phyloP scores from a whole-genome alignment of 2,888 invertebrate genomes.

The Slavum lentiscoides region DNA sequence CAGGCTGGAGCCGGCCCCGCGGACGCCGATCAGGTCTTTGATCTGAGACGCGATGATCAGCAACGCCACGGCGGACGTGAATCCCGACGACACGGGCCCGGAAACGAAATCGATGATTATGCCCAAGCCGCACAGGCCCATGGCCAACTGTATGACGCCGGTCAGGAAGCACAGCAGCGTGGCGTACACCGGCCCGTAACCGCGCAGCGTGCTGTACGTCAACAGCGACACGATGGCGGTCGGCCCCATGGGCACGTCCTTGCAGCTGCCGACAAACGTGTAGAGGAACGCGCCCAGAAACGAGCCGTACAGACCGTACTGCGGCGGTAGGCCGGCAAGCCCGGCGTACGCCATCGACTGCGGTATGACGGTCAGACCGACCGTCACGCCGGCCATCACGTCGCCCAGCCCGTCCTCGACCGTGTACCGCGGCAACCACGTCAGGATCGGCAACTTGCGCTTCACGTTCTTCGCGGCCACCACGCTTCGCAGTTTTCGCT shows the following conservation, averaged over 20 bases:
- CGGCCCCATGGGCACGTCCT: slow-evolving; percentile 90
- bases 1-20: slow-evolving; percentile 75
- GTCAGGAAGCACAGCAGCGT: slow-evolving; percentile 75
- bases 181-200: slow-evolving; percentile 69
- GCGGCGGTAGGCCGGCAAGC: slow-evolving; percentile 76
- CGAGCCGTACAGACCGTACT: slow-evolving; percentile 93
- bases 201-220: slow-evolving; percentile 75
- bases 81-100: slow-evolving; percentile 85
- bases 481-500: slow-evolving; percentile 61
- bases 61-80: slow-evolving; percentile 86
- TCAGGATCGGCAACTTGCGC: slow-evolving; percentile 73
- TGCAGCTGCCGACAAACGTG: slow-evolving; percentile 86
- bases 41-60: slow-evolving; percentile 86
- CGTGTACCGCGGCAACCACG: slow-evolving; percentile 80
- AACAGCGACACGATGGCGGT: slow-evolving; percentile 88
- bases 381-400: slow-evolving; percentile 86
- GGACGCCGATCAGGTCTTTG: slow-evolving; percentile 78
- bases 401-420: slow-evolving; percentile 77
- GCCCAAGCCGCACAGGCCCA: slow-evolving; percentile 84
- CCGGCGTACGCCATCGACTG: slow-evolving; percentile 85
- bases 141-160: slow-evolving; percentile 75
- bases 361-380: slow-evolving; percentile 94
- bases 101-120: slow-evolving; percentile 86
- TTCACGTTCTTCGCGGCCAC: slow-evolving; percentile 73
- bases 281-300: slow-evolving; percentile 90